Base-by-base conservation (phyloP, 2,113 vertebrate species). In the Colaptes auratus region DNA sequence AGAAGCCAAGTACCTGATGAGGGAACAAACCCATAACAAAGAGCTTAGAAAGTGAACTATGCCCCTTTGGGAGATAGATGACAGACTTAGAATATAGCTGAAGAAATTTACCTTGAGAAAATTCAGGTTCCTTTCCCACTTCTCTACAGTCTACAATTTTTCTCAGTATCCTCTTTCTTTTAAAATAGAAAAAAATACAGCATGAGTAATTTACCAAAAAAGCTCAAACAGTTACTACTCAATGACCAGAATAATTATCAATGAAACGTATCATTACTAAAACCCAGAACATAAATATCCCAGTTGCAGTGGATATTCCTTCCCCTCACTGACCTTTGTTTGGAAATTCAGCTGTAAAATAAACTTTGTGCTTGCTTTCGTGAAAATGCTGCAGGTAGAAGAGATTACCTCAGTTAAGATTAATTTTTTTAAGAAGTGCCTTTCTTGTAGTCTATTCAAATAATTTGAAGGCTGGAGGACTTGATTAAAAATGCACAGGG, bases 311-410 rank as follows among this genome's bases (percentile, higher is more conserved):
- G 69, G 90, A 78, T 10, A 65, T 88, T 21, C 13, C 5, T 67
- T 80, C 18, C 36, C 21, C 12, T 78, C 20, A 17, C 25, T 75
- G 15, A 74, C 17, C 33, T 84, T 69, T 78, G 48, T 52, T 93
- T 67, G 31, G 19, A 58, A 90, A 80, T 90, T 93, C 36, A 42
- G 65, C 21, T 86, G 9, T 81, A 84, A 92, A 93, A 96, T 65
- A 86, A 81, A 66, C 30, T 66, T 33, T 9, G 14, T 66, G 7
- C 63, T 82, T 63, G 16, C 50, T 92, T 79, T 55, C 19, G 30
- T 78, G n/a, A 59, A 92, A 72, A 81, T 65, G 24, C 9, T 74
- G 53, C 76, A 74, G 36, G 76, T 92, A 23, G 42, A 7, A 81
- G 27, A 81, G 67, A 56, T 84, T 77, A 91, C 94, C 73, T 74